Percentiles rank a stretch among this genome's conserved stretches.
These are phyloP conservation scores for Crotalus viridis DNA, from an alignment of 2,113 vertebrate species.

Conservation along the genomic window DNA sequence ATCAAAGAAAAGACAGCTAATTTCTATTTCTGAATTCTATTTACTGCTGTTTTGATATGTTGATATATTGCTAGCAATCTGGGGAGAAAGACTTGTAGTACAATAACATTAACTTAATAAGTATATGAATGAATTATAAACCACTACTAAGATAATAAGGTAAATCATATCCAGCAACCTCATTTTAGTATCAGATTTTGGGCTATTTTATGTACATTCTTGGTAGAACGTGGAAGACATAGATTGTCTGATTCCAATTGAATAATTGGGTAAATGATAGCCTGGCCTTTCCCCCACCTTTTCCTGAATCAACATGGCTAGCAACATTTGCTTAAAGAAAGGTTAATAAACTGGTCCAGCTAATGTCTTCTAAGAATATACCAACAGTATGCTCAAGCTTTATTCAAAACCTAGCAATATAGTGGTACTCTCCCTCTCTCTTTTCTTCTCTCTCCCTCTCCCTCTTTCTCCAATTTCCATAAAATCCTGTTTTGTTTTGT, in stretches of 20 bases:
- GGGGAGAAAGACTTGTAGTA: not conserved
- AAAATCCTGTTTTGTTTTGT: constrained; percentile 27
- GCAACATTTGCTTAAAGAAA: not conserved
- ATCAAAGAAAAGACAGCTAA: not conserved
- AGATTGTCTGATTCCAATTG: not conserved
- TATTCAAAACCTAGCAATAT: not conserved
- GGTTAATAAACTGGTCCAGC: not conserved
- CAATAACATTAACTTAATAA: not conserved
- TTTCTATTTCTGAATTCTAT: not conserved
- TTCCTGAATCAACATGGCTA: not conserved
- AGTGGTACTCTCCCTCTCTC: fast-evolving
- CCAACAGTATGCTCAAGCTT: not conserved
- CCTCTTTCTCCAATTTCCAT: constrained; percentile 22
- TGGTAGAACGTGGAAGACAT: not conserved
- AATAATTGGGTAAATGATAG: not conserved
- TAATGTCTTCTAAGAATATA: not conserved
- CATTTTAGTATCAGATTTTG: not conserved
- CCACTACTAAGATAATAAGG: not conserved
- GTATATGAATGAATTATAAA: not conserved
- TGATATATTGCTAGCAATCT: not conserved
- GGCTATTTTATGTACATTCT: not conserved
- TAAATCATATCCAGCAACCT: not conserved
- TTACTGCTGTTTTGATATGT: not conserved
- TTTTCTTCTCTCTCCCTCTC: not conserved
- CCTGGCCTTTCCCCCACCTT: not conserved